Conservation (phyloP, 2,888 invertebrate species). For the Pachycephus smyrnensis region DNA sequence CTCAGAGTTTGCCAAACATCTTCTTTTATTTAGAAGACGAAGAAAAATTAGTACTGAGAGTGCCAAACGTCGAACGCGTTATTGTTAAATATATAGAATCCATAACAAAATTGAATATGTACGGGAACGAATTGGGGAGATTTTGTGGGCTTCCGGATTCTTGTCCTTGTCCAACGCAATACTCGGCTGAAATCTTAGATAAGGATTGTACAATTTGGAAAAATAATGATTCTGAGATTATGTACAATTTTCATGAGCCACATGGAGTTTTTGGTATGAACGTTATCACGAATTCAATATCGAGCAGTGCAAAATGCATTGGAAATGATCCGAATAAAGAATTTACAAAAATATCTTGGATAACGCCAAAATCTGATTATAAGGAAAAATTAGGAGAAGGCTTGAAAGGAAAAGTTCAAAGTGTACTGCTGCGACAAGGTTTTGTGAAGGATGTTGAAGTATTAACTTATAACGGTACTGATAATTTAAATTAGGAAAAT, state of each 20-base stretch:
- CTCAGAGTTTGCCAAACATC: slow-evolving; percentile 25
- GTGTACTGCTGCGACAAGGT: slow-evolving; percentile 31
- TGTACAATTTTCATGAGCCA: slow-evolving; percentile 41
- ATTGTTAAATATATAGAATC: slow-evolving; percentile 28
- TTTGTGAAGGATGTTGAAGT: slow-evolving; percentile 45
- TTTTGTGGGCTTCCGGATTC: slow-evolving; percentile 41
- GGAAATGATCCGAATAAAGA: slow-evolving; percentile 25
- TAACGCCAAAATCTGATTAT: slow-evolving; percentile 11
- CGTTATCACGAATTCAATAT: slow-evolving; percentile 40
- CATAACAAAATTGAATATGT: slow-evolving; percentile 41
- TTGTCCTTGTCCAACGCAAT: slow-evolving; percentile 47
- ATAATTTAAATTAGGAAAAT: neutral
- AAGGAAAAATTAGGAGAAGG: slow-evolving; percentile 6
- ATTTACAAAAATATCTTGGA: slow-evolving; percentile 45
- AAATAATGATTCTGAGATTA: slow-evolving; percentile 25
- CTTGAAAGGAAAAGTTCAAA: slow-evolving; percentile 15
- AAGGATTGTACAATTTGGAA: slow-evolving; percentile 25
- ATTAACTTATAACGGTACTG: slow-evolving; percentile 39
- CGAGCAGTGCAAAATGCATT: slow-evolving; percentile 39
- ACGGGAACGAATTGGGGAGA: slow-evolving; percentile 36
- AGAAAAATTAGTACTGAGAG: slow-evolving; percentile 32
- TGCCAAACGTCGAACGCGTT: slow-evolving; percentile 36
- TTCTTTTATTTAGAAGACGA: slow-evolving; percentile 50
- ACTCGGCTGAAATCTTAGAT: slow-evolving; percentile 36
- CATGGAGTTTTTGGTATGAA: slow-evolving; percentile 36